Evolutionary conservation across 2,797 vertebrate genomes (phyloP).

Genomic region (Chloroceryle amazona): DNA sequence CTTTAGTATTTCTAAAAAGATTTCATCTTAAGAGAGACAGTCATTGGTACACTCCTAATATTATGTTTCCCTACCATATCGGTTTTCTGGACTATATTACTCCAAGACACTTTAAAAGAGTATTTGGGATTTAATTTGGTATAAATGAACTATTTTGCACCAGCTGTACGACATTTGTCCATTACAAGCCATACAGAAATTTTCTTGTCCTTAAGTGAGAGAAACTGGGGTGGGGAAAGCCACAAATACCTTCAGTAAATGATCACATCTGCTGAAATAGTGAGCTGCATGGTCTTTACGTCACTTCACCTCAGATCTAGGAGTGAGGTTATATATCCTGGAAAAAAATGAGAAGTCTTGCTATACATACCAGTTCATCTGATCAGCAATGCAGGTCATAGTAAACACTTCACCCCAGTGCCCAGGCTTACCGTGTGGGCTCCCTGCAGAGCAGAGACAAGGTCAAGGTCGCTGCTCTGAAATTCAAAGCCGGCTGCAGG

Average conservation of each 20-base stretch:
- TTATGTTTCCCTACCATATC: background rate
- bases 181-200: background rate
- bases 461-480: slow-evolving; percentile 19
- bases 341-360: background rate
- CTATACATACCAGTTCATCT: slow-evolving; percentile 26
- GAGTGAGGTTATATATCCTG: background rate
- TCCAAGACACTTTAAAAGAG: background rate
- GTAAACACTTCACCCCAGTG: slow-evolving; percentile 24
- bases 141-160: background rate
- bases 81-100: background rate
- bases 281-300: rapidly evolving
- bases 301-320: background rate
- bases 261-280: background rate
- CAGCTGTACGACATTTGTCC: background rate
- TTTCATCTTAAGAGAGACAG: background rate
- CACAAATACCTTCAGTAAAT: background rate
- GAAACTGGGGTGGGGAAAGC: background rate
- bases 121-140: background rate
- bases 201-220: background rate
- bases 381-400: slow-evolving; percentile 51
- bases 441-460: background rate
- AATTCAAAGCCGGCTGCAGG: background rate
- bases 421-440: background rate
- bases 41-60: background rate
- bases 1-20: background rate